Conservation (phyloP, 2,888 invertebrate genomes). For the Aproaerema taeniolella region DNA sequence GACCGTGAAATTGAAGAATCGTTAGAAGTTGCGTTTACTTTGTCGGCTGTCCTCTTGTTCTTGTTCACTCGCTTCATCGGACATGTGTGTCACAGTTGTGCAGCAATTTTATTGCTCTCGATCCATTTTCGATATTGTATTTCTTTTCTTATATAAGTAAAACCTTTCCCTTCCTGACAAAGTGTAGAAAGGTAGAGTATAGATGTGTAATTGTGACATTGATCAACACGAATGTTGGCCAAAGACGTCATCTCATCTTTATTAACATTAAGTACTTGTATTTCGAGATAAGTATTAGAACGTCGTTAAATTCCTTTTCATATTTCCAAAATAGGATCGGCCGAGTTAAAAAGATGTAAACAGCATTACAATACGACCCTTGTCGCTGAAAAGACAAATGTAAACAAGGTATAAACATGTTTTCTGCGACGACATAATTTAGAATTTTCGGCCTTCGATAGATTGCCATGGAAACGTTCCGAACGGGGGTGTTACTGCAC, state of each 20-base stretch:
- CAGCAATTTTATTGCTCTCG: too few species aligned
- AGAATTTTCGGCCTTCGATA: conserved; percentile 17
- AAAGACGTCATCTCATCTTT: too few species aligned
- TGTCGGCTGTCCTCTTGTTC: conserved; percentile 32
- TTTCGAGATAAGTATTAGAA: too few species aligned
- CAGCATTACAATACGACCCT: too few species aligned
- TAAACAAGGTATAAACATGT: background rate
- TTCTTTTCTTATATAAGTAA: conserved; percentile 1
- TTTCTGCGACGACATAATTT: background rate
- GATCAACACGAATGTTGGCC: too few species aligned
- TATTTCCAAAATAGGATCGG: conserved; percentile 1
- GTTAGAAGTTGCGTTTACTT: conserved; percentile 27
- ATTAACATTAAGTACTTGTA: too few species aligned
- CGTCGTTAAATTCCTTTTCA: too few species aligned
- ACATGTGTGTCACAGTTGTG: conserved; percentile 32
- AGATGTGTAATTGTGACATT: too few species aligned
- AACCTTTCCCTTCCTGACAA: too few species aligned
- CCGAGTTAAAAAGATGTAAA: too few species aligned
- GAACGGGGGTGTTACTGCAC: conserved; percentile 31
- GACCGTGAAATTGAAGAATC: conserved; percentile 43
- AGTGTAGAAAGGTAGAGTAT: too few species aligned
- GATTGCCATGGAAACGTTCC: conserved; percentile 28
- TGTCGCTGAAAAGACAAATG: background rate
- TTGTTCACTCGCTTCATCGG: conserved; percentile 39
- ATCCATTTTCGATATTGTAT: conserved; percentile 20